Base-by-base conservation (phyloP, 2,113 vertebrate genomes). In the Zapornia atra region DNA sequence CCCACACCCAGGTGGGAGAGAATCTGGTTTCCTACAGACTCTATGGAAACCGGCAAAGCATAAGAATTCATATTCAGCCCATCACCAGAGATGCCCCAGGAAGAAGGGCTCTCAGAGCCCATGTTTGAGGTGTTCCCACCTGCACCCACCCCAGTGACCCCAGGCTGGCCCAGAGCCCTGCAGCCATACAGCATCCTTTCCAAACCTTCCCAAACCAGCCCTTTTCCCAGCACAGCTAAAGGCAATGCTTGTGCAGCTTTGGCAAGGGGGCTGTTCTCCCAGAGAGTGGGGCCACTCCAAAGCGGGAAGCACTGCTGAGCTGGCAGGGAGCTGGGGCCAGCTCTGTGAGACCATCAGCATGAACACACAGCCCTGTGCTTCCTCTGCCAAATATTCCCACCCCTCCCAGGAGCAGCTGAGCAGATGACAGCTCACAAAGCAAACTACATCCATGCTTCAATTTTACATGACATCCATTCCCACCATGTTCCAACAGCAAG, bases 11-110 rank as follows among this genome's bases (percentile, higher is more conserved):
- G 19, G 11, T 0, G 1, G 42, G 17, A 61, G 28, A 48, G 36
- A 13, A 34, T 56, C 29, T 12, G 44, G 3, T 10, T 3, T 93
- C 69, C 79, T 33, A 42, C 22, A 83, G 2, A 51, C 29, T 34
- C 31, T 1, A 38, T 24, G 21, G 34, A 19, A 90, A 72, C 20
- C 64, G 48, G 34, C 57, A 42, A 61, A 54, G 69, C 61, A 5
- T 8, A 22, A 21, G n/a, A 38, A 57, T 69, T 72, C 29, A 5
- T 11, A 2, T 24, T 18, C 1, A 1, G 3, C 5, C 1, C 0
- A 36, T 13, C 19, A 6, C 33, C 51, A 50, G 75, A 71, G 31
- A 15, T 50, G 46, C 33, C 34, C 34, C 34, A 46, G 11, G 38
- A 18, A 40, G 21, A 71, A 24, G 5, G 1, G 50, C 11, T 46